Evolutionary conservation across 2,113 vertebrate genomes (phyloP), one percentile per base, ranked within the genome.

Genomic region (Pyrgilauda ruficollis): DNA sequence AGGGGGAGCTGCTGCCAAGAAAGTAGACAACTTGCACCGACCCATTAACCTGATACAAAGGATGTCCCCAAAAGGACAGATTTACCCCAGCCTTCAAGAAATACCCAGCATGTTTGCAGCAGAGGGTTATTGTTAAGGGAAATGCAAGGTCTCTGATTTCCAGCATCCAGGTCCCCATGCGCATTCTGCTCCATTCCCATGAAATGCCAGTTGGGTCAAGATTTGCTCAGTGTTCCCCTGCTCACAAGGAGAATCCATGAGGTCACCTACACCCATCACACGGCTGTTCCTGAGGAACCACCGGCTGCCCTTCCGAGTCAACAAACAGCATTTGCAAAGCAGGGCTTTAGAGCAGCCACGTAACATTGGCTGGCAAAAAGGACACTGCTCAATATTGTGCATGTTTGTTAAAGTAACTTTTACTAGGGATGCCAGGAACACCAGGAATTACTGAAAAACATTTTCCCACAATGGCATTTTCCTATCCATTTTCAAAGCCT

Each of bases 231-330:
- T 22, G 27, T 27, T 50, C 30, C 28, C 19, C 27, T 39, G 49
- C 44, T 72, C 27, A 31, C 31, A 35, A 11, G 75, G 27, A 76
- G 58, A 50, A 64, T 13, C 37, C 27, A 0, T 30, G 2, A 43
- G 55, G 41, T 30, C 59, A 58, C 13, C 33, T 28, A 37, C 35
- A 16, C 4, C 49, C 41, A 15, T 30, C 46, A 19, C 1, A 0
- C 9, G 59, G 73, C 64, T 73, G 19, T 2, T 56, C 41, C 56
- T 6, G 21, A 70, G 61, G 55, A 74, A 58, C n/a, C 47, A 59
- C 0, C 0, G 39, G 62, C 58, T 56, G 44, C 44, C 41, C 56
- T 64, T 53, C 30, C 1, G 1, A 37, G 49, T 26, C 55, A 46
- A n/a, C 19, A 27, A 86, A 26, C 8, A 41, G 17, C 23, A 23